Evolutionary conservation across 53 echinoderm and acorn worm genomes (phyloP).

Genomic region (Holothuria scabra): DNA sequence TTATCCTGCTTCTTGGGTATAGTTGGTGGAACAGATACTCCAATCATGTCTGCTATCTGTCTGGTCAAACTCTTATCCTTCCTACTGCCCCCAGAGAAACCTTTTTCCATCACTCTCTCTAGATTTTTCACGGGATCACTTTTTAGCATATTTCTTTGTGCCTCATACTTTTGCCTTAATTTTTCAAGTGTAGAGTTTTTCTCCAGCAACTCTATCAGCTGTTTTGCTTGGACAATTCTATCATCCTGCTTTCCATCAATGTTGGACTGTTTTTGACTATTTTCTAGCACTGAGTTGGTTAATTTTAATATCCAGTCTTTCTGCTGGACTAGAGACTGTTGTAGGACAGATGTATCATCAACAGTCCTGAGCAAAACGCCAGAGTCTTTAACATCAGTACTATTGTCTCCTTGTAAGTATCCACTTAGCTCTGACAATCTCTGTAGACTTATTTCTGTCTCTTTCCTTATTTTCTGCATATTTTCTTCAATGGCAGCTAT

Average conservation of each 20-base stretch:
- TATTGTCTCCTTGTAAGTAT: conserved; percentile 58
- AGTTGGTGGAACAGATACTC: conserved; percentile 26
- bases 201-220: conserved; percentile 28
- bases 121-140: background rate
- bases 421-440: conserved; percentile 75
- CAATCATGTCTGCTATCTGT: conserved; percentile 21
- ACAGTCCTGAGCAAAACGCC: conserved; percentile 22
- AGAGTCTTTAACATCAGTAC: conserved; percentile 46
- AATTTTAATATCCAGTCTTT: conserved; percentile 41
- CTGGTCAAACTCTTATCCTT: conserved; percentile 26
- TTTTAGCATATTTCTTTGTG: conserved; percentile 5
- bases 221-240: conserved; percentile 8
- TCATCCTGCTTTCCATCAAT: conserved; percentile 18
- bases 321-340: conserved; percentile 24
- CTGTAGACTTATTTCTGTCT: conserved; percentile 86
- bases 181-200: conserved; percentile 36
- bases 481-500: conserved; percentile 90
- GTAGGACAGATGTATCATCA: conserved; percentile 16
- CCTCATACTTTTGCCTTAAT: conserved; percentile 37
- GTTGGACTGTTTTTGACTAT: background rate
- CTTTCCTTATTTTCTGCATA: conserved; percentile 88
- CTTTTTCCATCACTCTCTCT: conserved; percentile 36
- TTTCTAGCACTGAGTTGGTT: conserved; percentile 18
- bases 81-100: background rate
- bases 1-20: conserved; percentile 46